These are phyloP conservation scores for Leptinotarsa undecemlineata DNA, from an alignment of 1,140 invertebrate species.

Conservation along the genomic window DNA sequence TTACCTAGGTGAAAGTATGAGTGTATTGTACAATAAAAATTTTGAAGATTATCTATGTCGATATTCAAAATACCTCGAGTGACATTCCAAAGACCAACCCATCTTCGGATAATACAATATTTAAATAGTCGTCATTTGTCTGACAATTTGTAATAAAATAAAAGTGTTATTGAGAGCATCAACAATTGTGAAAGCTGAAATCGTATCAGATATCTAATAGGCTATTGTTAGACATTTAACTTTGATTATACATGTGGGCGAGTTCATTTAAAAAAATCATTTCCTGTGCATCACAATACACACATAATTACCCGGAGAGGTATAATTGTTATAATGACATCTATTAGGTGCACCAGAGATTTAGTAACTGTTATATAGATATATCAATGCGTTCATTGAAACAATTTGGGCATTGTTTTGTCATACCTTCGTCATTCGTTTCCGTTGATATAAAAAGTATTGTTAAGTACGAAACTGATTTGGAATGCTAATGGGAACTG, in stretches of 20 bases:
- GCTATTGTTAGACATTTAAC: slow-evolving; percentile 55
- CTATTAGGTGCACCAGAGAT: slow-evolving; percentile 39
- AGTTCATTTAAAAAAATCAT: slow-evolving; percentile 54
- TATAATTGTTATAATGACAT: slow-evolving; percentile 54
- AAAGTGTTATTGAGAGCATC: slow-evolving; percentile 35
- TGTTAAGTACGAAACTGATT: too few species aligned
- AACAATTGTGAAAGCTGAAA: slow-evolving; percentile 38
- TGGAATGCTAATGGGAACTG: too few species aligned
- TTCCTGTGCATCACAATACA: slow-evolving; percentile 53
- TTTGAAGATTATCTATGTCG: neutral
- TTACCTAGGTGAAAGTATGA: neutral
- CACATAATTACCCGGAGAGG: slow-evolving; percentile 54
- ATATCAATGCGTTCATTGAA: neutral
- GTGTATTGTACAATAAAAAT: neutral
- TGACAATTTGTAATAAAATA: slow-evolving; percentile 32
- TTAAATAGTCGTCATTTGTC: slow-evolving; percentile 19
- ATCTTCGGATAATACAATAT: slow-evolving; percentile 16
- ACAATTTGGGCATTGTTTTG: slow-evolving; percentile 9
- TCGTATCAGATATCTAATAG: slow-evolving; percentile 45
- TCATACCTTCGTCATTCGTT: too few species aligned
- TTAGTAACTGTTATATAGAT: slow-evolving; percentile 8
- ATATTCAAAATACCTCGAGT: slow-evolving; percentile 15
- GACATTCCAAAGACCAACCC: slow-evolving; percentile 27
- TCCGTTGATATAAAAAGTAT: too few species aligned
- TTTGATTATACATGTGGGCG: slow-evolving; percentile 54